Evolutionary conservation across 2,113 vertebrate species (phyloP).

Genomic region (Falcunculus frontatus): DNA sequence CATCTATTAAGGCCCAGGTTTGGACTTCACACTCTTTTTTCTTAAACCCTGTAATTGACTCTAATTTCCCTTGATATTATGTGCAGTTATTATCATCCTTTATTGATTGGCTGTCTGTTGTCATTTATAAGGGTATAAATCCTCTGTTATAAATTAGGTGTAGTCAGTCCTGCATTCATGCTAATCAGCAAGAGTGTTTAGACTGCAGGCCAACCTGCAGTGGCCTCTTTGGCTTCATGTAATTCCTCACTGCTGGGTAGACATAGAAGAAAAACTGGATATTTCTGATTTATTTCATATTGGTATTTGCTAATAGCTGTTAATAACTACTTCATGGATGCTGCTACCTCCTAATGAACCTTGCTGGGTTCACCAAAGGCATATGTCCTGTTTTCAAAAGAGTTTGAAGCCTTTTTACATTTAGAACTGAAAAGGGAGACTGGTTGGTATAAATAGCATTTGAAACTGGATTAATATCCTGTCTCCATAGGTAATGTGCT

Average conservation of each 20-base stretch:
- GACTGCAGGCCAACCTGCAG: background rate
- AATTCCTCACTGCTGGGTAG: background rate
- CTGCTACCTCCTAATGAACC: background rate
- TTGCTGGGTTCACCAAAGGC: background rate
- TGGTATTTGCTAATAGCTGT: background rate
- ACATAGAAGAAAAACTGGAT: background rate
- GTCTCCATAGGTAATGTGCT: background rate
- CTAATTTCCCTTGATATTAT: constrained; percentile 68
- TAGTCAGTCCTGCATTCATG: constrained; percentile 15
- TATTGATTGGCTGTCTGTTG: constrained; percentile 67
- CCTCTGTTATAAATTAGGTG: constrained; percentile 55
- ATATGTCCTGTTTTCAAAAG: background rate
- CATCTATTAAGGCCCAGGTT: constrained; percentile 22
- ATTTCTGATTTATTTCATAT: background rate
- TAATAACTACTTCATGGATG: background rate
- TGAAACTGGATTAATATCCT: background rate
- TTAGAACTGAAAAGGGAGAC: background rate
- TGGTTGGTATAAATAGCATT: background rate
- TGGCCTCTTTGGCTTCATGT: background rate
- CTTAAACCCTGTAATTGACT: constrained; percentile 50
- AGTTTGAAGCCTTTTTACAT: background rate
- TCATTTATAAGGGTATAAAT: constrained; percentile 65
- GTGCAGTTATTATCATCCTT: constrained; percentile 62
- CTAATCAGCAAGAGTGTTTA: constrained; percentile 23
- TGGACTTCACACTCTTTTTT: constrained; percentile 40